Base-by-base conservation (phyloP, 2,888 invertebrate species). In the Pterostichus madidus region DNA sequence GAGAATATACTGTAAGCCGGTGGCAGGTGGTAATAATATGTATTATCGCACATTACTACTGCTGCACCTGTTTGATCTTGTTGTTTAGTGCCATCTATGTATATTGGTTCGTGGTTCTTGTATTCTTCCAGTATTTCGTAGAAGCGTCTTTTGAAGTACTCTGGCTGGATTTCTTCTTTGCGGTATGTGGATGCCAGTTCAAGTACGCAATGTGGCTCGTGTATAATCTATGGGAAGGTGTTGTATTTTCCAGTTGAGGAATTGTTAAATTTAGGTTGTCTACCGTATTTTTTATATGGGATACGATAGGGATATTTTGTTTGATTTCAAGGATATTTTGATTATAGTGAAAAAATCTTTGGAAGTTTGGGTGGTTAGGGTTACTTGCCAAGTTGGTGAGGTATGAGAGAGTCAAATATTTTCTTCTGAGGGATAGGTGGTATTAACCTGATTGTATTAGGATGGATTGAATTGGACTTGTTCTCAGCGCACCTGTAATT, bases 401-500 rank as follows among this genome's bases (percentile, higher is more conserved):
- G 44, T 68, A 68, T n/a, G 68, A 13, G 1, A 75, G 2, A 11
- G 15, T 49, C 4, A 75, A 24, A 5, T 46, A 49, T 15, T 49
- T 17, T 17, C 56, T 56, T 15, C 56, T 17, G 2, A 56, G 24
- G 13, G 15, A 0, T 1, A 56, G 56, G 11, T 56, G 77, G 2
- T 24, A 44, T 24, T 77, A 32, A 8, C 10, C 13, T 31, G 56
- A 11, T 52, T 49, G 15, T 31, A 17, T 24, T 15, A 49, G 56
- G 31, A 77, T 49, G 3, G 17, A 52, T 1, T 24, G 1, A 1
- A 77, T 56, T 76, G 76, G 76, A 52, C 44, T 76, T 7, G 76
- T 76, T 52, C 77, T 5, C n/a, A 52, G 13, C 24, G 77, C 77
- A 0, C 77, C 77, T 32, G 56, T 53, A 0, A 53, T 32, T 35